Evolutionary conservation across 2,888 invertebrate species (phyloP), one percentile per base, ranked within the genome.

Genomic region (Platycheirus albimanus): DNA sequence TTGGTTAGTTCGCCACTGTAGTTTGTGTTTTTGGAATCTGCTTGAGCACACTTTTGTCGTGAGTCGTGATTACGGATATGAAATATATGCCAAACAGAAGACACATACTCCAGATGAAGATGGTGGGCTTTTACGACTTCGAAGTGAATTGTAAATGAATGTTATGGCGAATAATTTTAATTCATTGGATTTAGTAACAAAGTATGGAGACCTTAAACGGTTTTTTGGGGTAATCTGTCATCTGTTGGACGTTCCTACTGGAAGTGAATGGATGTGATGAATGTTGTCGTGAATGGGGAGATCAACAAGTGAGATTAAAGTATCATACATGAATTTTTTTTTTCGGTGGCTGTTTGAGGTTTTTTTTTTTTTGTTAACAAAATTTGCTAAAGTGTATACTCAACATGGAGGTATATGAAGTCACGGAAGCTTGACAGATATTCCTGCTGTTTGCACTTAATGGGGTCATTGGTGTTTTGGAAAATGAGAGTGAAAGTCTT

Each of bases 21-120:
- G 20, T 49, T 4, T 8, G 10, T 43, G 11, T 28, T 19, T 17
- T 36, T 66, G 15, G 2, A 30, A 3, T 47, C 15, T 30, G 47
- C 38, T 38, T 15, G 61, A 63, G 69, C 69, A 74, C 79, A 70
- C 74, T 74, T 80, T 69, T 74, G 79, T 80, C 74, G 56, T 74
- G 74, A 74, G 69, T 74, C 69, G 69, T 79, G 79, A 74, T 58
- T 74, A 56, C 72, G 45, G 72, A 67, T 61, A 61, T 36, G 47
- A 71, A 43, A 61, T 41, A 15, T 74, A 69, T 63, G 72, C 8
- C 69, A 70, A 76, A 76, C 63, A 63, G 69, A 76, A 47, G 69
- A 49, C 63, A 63, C 28, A 70, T 30, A 28, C 41, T 61, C 43
- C 7, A 70, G 52, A 70, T 63, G 67, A 51, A 15, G 17, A 28